phyloP scores from a whole-genome alignment of 2,888 invertebrate species.

The Molorchus minor region DNA sequence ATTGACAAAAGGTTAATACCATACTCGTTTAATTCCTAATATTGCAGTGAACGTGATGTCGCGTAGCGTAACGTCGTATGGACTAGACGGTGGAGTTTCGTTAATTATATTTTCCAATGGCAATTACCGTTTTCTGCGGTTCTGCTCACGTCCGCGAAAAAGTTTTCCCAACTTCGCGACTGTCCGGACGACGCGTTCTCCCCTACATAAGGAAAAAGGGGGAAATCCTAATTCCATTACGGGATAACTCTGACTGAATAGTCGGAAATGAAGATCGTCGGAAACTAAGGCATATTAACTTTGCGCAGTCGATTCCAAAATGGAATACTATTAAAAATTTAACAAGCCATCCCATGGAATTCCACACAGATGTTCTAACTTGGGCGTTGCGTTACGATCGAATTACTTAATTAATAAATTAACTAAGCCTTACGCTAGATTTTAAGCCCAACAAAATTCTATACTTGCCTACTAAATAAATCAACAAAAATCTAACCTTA shows the following conservation, averaged over 20 bases:
- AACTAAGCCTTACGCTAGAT: no score
- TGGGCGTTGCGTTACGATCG: no score
- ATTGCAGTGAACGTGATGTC: slow-evolving; percentile 1
- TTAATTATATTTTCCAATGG: slow-evolving; percentile 22
- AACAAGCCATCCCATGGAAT: no score
- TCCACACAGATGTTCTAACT: no score
- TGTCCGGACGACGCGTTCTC: slow-evolving; percentile 6
- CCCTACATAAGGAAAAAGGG: background rate
- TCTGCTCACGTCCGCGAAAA: slow-evolving; percentile 16
- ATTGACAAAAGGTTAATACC: background rate
- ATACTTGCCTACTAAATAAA: no score
- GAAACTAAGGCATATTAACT: slow-evolving; percentile 31
- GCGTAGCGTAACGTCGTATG: no score
- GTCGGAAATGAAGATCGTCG: background rate
- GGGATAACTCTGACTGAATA: slow-evolving; percentile 14
- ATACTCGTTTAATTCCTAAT: slow-evolving; percentile 6
- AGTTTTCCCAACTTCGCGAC: slow-evolving; percentile 2
- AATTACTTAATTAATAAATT: no score
- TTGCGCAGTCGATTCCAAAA: slow-evolving; percentile 16
- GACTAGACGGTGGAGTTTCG: slow-evolving; percentile 4
- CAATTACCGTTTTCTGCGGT: background rate
- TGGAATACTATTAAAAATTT: no score
- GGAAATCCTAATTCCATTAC: slow-evolving; percentile 15
- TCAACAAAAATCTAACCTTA: no score
- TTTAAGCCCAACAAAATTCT: no score